Conservation (phyloP, 1,140 invertebrate species). For the Bursaphelenchus mucronatus region DNA sequence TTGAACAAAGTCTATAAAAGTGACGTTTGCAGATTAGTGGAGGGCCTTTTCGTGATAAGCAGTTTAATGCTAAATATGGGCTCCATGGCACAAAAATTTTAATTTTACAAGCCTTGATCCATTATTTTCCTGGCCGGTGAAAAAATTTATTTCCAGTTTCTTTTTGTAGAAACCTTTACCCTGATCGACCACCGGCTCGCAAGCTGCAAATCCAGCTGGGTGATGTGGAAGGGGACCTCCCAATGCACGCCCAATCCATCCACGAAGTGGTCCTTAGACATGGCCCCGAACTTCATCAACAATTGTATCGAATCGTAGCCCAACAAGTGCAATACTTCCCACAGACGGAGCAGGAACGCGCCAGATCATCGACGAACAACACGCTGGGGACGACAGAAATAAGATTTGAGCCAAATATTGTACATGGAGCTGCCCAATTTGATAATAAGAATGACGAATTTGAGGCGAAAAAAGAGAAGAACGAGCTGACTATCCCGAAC, state of each 20-base stretch:
- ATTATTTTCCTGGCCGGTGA: too few species aligned
- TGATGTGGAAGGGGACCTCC: slow-evolving; percentile 50
- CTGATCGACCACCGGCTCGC: slow-evolving; percentile 7
- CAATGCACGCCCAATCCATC: slow-evolving; percentile 54
- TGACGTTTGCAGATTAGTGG: too few species aligned
- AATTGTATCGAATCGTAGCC: slow-evolving; percentile 40
- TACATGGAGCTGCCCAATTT: not conserved
- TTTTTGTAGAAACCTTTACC: not conserved
- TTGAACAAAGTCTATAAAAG: too few species aligned
- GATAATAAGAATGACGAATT: too few species aligned
- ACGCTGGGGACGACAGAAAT: too few species aligned
- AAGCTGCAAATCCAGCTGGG: slow-evolving; percentile 30
- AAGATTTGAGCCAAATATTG: not conserved
- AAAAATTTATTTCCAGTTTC: slow-evolving; percentile 15
- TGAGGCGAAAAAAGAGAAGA: too few species aligned
- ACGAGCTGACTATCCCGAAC: too few species aligned
- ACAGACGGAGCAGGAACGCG: not conserved
- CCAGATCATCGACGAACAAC: not conserved
- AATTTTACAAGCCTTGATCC: too few species aligned
- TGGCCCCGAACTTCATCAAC: slow-evolving; percentile 44
- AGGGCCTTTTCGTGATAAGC: too few species aligned
- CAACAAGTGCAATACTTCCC: slow-evolving; percentile 12
- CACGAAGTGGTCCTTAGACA: slow-evolving; percentile 51
- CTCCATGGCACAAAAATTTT: too few species aligned
- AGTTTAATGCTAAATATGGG: too few species aligned